These are phyloP conservation scores for Semaprochilodus insignis DNA, from an alignment of 2,797 vertebrate species.

Conservation along the genomic window DNA sequence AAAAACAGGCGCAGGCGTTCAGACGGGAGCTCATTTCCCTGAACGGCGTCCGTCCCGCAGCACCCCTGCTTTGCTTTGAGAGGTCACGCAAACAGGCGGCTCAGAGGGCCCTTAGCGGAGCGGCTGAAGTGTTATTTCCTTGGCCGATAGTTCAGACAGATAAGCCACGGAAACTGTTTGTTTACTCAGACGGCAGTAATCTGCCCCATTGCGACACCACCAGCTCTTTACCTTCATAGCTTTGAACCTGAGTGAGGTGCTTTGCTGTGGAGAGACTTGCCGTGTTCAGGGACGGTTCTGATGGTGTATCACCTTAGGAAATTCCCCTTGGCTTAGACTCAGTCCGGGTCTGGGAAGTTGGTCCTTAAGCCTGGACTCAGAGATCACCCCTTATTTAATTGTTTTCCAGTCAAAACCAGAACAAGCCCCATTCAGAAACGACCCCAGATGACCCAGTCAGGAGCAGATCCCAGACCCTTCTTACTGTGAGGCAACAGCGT, in stretches of 20 bases:
- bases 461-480: no score
- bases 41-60: constrained; percentile 37
- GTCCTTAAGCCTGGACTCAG: not conserved
- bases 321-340: no score
- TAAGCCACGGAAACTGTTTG: constrained; percentile 71
- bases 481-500: no score
- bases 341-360: not conserved
- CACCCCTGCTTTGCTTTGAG: constrained; percentile 29
- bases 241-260: constrained; percentile 12
- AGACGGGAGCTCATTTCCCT: constrained; percentile 35
- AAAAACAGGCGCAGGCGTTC: constrained; percentile 29
- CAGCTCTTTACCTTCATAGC: constrained; percentile 41
- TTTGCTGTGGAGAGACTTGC: not conserved
- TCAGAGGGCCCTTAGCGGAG: constrained; percentile 38
- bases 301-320: no score
- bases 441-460: no score
- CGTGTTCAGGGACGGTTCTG: not conserved
- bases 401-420: no score
- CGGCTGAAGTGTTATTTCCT: constrained; percentile 65
- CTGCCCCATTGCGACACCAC: constrained; percentile 52
- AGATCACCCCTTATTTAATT: not conserved
- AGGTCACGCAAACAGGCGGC: constrained; percentile 50
- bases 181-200: constrained; percentile 75
- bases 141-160: constrained; percentile 61
- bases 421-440: no score